These are phyloP conservation scores for Drosophila teissieri DNA, from an alignment of 1,140 invertebrate species.

Conservation along the genomic window DNA sequence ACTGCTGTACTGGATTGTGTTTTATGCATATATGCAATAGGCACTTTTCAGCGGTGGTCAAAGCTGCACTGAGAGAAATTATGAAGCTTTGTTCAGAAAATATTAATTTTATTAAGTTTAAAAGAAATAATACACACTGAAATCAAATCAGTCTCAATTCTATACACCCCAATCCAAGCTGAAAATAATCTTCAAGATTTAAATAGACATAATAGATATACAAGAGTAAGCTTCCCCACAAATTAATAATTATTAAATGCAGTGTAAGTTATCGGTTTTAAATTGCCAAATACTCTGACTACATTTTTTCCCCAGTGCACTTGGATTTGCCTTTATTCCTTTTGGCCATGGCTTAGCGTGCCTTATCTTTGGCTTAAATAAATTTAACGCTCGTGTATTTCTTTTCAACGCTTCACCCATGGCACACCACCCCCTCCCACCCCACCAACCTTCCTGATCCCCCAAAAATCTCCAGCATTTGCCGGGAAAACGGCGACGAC, in stretches of 20 bases:
- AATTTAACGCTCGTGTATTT: slow-evolving; percentile 83
- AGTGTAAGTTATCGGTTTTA: too few species aligned
- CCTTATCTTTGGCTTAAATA: slow-evolving; percentile 81
- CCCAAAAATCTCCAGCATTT: slow-evolving; percentile 5
- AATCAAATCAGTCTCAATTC: not conserved
- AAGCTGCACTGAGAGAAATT: slow-evolving; percentile 22
- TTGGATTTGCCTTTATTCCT: slow-evolving; percentile 12
- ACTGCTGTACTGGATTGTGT: slow-evolving; percentile 36
- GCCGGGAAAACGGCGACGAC: slow-evolving; percentile 53
- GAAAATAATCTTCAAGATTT: too few species aligned
- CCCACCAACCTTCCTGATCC: not conserved
- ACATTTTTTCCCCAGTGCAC: slow-evolving; percentile 1
- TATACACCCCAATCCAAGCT: too few species aligned
- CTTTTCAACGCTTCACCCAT: slow-evolving; percentile 73
- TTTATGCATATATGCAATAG: slow-evolving; percentile 66
- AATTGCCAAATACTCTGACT: too few species aligned
- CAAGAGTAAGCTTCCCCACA: too few species aligned
- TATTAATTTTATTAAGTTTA: not conserved
- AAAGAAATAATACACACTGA: not conserved
- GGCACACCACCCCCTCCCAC: slow-evolving; percentile 6
- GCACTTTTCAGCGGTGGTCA: slow-evolving; percentile 35
- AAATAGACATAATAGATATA: too few species aligned
- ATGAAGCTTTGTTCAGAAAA: not conserved
- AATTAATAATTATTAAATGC: too few species aligned
- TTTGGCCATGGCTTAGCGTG: slow-evolving; percentile 34